phyloP scores from a whole-genome alignment of 1,140 invertebrate genomes.

The Aphelinus atriplicis region DNA sequence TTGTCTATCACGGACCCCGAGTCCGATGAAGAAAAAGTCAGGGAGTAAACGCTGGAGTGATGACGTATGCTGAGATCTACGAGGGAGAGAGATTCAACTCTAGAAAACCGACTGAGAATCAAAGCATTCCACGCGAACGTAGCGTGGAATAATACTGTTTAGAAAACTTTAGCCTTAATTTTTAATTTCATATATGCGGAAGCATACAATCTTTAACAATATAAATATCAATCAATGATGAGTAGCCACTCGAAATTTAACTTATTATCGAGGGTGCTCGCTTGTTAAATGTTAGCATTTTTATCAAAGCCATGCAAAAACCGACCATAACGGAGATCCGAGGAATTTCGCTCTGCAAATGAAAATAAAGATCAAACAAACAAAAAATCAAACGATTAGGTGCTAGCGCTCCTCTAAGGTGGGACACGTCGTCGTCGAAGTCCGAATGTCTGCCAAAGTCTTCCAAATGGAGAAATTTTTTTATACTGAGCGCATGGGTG shows the following conservation, averaged over 20 bases:
- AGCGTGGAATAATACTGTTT: constrained; percentile 17
- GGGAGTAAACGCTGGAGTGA: constrained; percentile 24
- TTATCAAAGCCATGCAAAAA: constrained; percentile 33
- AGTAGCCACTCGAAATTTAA: constrained; percentile 2
- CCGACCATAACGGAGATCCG: constrained; percentile 29
- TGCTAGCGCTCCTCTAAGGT: constrained; percentile 36
- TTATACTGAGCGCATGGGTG: constrained; percentile 22
- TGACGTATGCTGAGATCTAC: constrained; percentile 16
- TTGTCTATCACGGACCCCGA: constrained; percentile 52
- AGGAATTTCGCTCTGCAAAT: constrained; percentile 29
- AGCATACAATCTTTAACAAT: constrained; percentile 31
- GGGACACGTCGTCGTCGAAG: constrained; percentile 7
- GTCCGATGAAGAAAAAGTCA: constrained; percentile 52
- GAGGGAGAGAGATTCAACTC: constrained; percentile 31
- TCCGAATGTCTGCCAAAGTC: constrained; percentile 41
- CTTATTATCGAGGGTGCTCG: constrained; percentile 9
- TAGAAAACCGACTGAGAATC: constrained; percentile 36
- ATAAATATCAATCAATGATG: constrained; percentile 15
- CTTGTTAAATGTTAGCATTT: constrained; percentile 34
- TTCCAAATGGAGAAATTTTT: constrained; percentile 46
- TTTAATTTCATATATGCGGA: constrained; percentile 28
- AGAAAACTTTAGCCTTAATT: constrained; percentile 41
- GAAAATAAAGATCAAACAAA: constrained; percentile 18
- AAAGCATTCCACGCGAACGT: constrained; percentile 30
- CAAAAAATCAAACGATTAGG: constrained; percentile 22